Evolutionary conservation across 2,797 vertebrate species (phyloP), one percentile per base, ranked within the genome.

Genomic region (Premnoplex brunnescens): DNA sequence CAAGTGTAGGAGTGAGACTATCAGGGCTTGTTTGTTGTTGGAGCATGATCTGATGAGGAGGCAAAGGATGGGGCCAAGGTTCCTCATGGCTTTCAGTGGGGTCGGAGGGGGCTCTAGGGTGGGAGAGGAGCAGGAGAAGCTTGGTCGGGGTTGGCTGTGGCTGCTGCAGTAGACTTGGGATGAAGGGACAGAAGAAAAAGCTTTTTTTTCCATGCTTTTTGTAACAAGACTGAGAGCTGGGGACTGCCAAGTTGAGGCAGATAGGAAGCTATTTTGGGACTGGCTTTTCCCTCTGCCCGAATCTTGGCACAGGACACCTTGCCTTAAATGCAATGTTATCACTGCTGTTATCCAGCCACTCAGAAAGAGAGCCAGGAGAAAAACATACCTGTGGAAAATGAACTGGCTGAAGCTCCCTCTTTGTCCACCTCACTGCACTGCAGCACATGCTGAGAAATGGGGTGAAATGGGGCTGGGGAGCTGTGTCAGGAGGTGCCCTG

Each of bases 201-300:
- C 2, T 3, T 3, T 36, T 3, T 13, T 52, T 32, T 26, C 3
- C 16, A 1, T 23, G 41, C 26, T 84, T 58, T 72, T 60, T 36
- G 63, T 68, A 59, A 22, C 9, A 13, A 27, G 72, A n/a, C 24
- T 0, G 1, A 36, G 60, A 24, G 41, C 36, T 72, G 32, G 44
- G n/a, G 8, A 13, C 55, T 88, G 91, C 87, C 87, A 84, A 81
- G 71, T 12, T 4, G 17, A 81, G 56, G 78, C 66, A 89, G 85
- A 73, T 95, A 62, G n/a, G 87, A 21, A 62, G 81, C 71, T 95
- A 85, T 91, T 96, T 92, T 85, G 67, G 84, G 91, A 41, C 23
- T 18, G 69, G 52, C 14, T 88, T 92, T 88, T 80, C 64, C 68
- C 55, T 88, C 84, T 39, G 76, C 76, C 76, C 12, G 14, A 54